Conservation (phyloP, 2,797 vertebrate genomes). For the Coracias cyanogaster region DNA sequence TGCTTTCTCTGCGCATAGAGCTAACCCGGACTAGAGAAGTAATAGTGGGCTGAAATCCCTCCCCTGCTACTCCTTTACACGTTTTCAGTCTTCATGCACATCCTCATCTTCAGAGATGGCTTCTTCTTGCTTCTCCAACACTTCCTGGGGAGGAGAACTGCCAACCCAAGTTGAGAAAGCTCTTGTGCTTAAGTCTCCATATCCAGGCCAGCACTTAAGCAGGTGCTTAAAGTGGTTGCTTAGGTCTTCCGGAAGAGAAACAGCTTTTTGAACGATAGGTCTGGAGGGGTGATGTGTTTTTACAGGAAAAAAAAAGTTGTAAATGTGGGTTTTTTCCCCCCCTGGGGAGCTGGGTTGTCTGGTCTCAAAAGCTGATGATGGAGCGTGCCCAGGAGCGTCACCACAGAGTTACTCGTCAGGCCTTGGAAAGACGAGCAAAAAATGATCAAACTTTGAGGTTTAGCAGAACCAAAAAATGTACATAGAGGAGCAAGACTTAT, state of each 20-base stretch:
- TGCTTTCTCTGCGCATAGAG: background rate
- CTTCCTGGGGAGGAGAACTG: background rate
- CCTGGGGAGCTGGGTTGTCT: background rate
- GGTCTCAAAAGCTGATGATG: background rate
- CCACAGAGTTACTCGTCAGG: background rate
- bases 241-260: background rate
- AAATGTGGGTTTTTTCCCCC: background rate
- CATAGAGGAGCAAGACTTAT: background rate
- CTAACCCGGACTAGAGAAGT: background rate
- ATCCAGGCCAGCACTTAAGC: background rate
- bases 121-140: background rate
- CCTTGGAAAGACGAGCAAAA: background rate
- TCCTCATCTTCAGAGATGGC: background rate
- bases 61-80: rapidly evolving
- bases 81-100: background rate
- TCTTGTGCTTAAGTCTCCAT: background rate
- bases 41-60: background rate
- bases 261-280: background rate
- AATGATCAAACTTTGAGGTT: background rate
- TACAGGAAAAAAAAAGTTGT: background rate
- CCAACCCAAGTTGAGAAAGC: background rate
- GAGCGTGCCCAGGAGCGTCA: background rate
- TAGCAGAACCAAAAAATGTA: background rate
- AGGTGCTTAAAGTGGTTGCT: background rate
- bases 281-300: background rate